Evolutionary conservation across 2,888 invertebrate genomes (phyloP).

Genomic region (Drosophila putrida): DNA sequence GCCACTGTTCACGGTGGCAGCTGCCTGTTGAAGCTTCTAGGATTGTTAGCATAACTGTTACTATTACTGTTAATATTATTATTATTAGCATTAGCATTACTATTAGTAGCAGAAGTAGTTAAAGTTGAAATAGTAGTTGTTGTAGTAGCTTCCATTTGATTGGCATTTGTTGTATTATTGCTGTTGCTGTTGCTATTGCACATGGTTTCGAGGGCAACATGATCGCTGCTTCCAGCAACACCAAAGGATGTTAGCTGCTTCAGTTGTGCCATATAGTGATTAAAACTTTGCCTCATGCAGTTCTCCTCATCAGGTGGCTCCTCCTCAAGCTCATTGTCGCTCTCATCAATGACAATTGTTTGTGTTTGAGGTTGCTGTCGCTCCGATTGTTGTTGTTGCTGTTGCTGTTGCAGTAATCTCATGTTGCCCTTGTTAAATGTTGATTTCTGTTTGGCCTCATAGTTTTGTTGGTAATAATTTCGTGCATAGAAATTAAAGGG

Average conservation of each 20-base stretch:
- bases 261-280: slow-evolving; percentile 71
- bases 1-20: slow-evolving; percentile 51
- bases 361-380: slow-evolving; percentile 38
- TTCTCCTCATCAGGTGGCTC: slow-evolving; percentile 29
- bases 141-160: slow-evolving; percentile 72
- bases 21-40: slow-evolving; percentile 67
- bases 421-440: slow-evolving; percentile 59
- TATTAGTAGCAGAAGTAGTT: slow-evolving; percentile 30
- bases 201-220: slow-evolving; percentile 53
- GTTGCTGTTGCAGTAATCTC: slow-evolving; percentile 49
- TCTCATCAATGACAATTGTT: slow-evolving; percentile 74
- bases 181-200: slow-evolving; percentile 64
- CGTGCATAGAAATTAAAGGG: slow-evolving; percentile 75
- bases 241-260: slow-evolving; percentile 60
- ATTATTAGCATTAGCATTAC: slow-evolving; percentile 44
- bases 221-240: slow-evolving; percentile 24
- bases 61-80: slow-evolving; percentile 47
- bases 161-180: slow-evolving; percentile 65
- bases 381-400: background rate
- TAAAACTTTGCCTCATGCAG: slow-evolving; percentile 64
- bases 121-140: slow-evolving; percentile 55
- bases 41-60: slow-evolving; percentile 57
- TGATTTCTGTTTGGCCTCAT: slow-evolving; percentile 46
- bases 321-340: slow-evolving; percentile 69
- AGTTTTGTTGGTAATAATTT: slow-evolving; percentile 63